Base-by-base conservation (phyloP, 2,888 invertebrate genomes). In the Mantis religiosa region DNA sequence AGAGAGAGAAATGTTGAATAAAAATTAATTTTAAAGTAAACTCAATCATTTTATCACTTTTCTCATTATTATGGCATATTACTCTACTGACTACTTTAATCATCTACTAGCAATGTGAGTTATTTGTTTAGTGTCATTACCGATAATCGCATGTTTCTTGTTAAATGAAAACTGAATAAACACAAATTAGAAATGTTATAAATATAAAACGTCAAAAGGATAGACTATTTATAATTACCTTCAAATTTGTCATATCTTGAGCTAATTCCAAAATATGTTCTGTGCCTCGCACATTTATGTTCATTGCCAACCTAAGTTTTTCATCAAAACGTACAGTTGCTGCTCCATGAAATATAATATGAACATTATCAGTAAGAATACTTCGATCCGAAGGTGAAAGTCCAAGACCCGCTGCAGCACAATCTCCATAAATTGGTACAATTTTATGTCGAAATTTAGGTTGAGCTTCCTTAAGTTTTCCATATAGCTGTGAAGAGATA, bases 281-380 rank as follows among this genome's bases (percentile, higher is more conserved):
- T 0, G 97, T 96, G 0, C 97, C 97, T 30, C 95, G 94, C 3
- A 98, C 96, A 92, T 98, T 98, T 92, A 97, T 97, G 85, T 95
- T 95, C 84, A 97, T 95, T 0, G 98, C 97, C 2, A 96, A 93
- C 92, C 96, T 95, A 0, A 98, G 93, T 85, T 96, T 96, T 92
- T 98, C 98, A 92, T 98, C 97, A 91, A 98, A 98, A 91, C 96
- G 95, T 8, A 99, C 97, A 0, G 98, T 98, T 0, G 99, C 99
- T 0, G 99, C 99, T 14, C 97, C 97, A 92, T 99, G 98, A 93
- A 99, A 96, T 20, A 97, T 95, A 87, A 96, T 92, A 88, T 93
- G 91, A 93, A 95, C 94, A 91, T 94, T 93, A 28, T 93, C 93
- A 6, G 93, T 92, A 1, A 96, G 92, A 3, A 93, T 93, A 89